Evolutionary conservation across 2,113 vertebrate genomes (phyloP), one percentile per base, ranked within the genome.

Genomic region (Oreotrochilus melanogaster): DNA sequence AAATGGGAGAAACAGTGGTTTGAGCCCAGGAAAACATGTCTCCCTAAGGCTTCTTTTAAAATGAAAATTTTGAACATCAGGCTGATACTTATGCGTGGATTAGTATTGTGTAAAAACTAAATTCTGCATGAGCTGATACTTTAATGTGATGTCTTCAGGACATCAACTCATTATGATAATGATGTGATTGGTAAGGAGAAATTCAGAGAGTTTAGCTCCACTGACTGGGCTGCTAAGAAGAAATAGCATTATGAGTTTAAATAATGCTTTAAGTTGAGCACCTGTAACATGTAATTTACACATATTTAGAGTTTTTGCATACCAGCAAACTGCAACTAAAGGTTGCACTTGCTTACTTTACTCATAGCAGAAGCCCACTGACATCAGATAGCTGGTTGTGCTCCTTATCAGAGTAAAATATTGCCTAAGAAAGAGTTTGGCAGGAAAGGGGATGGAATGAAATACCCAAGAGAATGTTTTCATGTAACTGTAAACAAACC

Each of bases 91-190:
- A 80, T 0, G 4, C 87, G 73, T 85, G 78, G 92, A 92, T 91
- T 91, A 92, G 61, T 78, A 86, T 72, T 94, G 76, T 91, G 76
- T 54, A 64, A 94, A 96, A 94, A 85, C 61, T 84, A 87, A 96
- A 92, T 95, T 96, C 85, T 93, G 92, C 4, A 16, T 5, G 31
- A 84, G 61, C 66, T 4, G 19, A 21, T 82, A 66, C 81, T 95
- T 96, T 94, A 96, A 95, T 78, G 73, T 16, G 2, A 80, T 95
- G 78, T 95, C 88, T 97, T 94, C 73, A 94, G 97, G 93, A 95
- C 37, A 83, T 93, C 74, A 97, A 92, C 86, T 96, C 66, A 88
- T 97, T 95, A 95, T 86, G 43, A 58, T 95, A 93, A 96, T 67
- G 48, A 96, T 61, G 58, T 92, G 88, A 96, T 87, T 87, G 91